Evolutionary conservation across 2,113 vertebrate genomes (phyloP), one percentile per base, ranked within the genome.

Genomic region (Thunnus thynnus): DNA sequence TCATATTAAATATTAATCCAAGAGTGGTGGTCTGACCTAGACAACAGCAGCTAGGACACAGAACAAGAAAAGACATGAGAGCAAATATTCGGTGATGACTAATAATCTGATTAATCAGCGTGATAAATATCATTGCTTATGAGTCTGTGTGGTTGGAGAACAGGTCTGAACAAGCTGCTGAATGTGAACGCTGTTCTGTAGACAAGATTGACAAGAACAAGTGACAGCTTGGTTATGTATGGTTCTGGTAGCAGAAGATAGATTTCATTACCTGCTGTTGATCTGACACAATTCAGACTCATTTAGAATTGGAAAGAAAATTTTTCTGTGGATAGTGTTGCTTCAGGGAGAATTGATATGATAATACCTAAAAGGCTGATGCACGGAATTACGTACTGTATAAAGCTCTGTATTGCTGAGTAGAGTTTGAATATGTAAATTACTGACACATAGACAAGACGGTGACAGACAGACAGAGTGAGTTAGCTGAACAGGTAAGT

Each of bases 1-100:
- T 54, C 36, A 22, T 56, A 16, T 76, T 1, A 77, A 72, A 71
- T 73, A 82, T 72, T 56, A 13, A 54, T 13, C 11, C 3, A 27
- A 65, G 1, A 32, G 16, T n/a, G 57, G 27, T 48, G 6, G 20
- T 52, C 13, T 60, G 12, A 55, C 13, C 20, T n/a, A 30, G 27
- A 58, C 55, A 41, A 75, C 32, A 22, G 41, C 66, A 41, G 48
- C 17, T 13, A 14, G 36, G 36, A 41, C 6, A 67, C 41, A 68
- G 18, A 63, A 51, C 12, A 50, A 41, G 14, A 52, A 9, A 17
- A 27, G 30, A 65, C 56, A 50, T 64, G 20, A 10, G 30, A 68
- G 20, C 18, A 50, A 27, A 58, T 36, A 32, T 72, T 70, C 20
- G 32, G 67, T 51, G 51, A 47, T 70, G 58, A 76, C 54, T 36